A percentile compares a stretch with the other conserved stretches of the same genome.
Conservation (phyloP, 2,113 vertebrate genomes). For the Scalopus aquaticus region DNA sequence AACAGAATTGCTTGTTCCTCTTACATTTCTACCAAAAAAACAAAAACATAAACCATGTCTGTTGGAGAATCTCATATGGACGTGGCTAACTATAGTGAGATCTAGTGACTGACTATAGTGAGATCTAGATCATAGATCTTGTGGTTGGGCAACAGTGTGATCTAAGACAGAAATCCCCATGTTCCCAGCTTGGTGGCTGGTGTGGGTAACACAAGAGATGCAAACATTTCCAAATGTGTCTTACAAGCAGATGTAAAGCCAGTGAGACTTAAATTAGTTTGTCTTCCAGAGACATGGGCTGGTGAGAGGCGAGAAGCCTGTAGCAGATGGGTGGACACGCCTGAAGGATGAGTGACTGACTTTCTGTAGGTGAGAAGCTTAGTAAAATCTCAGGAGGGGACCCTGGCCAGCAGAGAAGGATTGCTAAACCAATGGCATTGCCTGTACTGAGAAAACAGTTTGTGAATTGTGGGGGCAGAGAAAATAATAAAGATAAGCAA, state of each 20-base stretch:
- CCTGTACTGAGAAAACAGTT: not conserved
- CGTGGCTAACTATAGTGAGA: no score
- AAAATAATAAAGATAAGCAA: not conserved
- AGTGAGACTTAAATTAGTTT: not conserved
- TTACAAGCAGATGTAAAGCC: not conserved
- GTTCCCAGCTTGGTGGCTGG: not conserved
- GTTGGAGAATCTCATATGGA: not conserved
- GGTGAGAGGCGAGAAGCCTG: not conserved
- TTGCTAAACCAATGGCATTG: not conserved
- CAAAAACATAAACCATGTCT: not conserved
- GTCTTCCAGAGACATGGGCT: fast-evolving
- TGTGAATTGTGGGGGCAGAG: not conserved
- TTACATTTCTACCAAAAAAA: not conserved
- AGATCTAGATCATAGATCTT: not conserved
- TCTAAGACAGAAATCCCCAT: not conserved
- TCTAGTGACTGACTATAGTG: not conserved
- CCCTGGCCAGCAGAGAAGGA: not conserved
- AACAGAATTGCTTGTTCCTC: not conserved
- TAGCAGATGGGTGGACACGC: not conserved
- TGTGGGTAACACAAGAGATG: not conserved
- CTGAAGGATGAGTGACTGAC: fast-evolving
- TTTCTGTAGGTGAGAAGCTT: not conserved
- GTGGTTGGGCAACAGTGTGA: not conserved
- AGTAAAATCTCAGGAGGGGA: not conserved
- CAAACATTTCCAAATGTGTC: not conserved